These are phyloP conservation scores for Actinia tenebrosa DNA, from an alignment of 64 coral and sea anemone genomes.

Conservation along the genomic window DNA sequence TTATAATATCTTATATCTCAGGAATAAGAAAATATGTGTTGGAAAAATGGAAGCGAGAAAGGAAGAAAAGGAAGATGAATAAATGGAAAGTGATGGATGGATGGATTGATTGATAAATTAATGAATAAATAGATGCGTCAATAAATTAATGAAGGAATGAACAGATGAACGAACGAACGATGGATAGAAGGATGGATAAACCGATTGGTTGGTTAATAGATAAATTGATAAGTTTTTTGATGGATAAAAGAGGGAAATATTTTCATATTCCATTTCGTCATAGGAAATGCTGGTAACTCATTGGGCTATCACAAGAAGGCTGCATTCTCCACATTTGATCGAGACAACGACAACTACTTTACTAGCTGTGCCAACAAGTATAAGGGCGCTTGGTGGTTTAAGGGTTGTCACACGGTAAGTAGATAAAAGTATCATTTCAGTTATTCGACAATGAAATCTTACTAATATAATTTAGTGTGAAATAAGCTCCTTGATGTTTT, in stretches of 20 bases:
- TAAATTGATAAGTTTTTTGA: neutral
- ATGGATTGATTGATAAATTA: too few relatives aligned
- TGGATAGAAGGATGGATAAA: too few relatives aligned
- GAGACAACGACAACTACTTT: neutral
- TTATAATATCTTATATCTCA: neutral
- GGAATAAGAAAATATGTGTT: neutral
- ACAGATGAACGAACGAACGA: too few relatives aligned
- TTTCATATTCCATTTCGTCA: neutral
- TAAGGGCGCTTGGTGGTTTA: neutral
- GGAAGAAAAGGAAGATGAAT: neutral
- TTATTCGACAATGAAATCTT: too few relatives aligned
- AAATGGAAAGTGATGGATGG: neutral
- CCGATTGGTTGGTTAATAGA: too few relatives aligned
- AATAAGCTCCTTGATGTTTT: too few relatives aligned
- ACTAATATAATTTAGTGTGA: too few relatives aligned
- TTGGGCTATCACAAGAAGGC: neutral
- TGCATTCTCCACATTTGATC: neutral
- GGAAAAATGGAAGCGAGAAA: too few relatives aligned
- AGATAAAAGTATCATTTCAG: too few relatives aligned
- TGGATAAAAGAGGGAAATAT: neutral
- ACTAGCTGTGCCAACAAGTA: neutral
- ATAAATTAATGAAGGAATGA: too few relatives aligned
- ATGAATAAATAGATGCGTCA: too few relatives aligned
- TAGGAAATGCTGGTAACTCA: neutral
- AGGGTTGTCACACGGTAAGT: neutral